Conservation (phyloP, 1,140 invertebrate genomes). For the Platorchestia sp. region DNA sequence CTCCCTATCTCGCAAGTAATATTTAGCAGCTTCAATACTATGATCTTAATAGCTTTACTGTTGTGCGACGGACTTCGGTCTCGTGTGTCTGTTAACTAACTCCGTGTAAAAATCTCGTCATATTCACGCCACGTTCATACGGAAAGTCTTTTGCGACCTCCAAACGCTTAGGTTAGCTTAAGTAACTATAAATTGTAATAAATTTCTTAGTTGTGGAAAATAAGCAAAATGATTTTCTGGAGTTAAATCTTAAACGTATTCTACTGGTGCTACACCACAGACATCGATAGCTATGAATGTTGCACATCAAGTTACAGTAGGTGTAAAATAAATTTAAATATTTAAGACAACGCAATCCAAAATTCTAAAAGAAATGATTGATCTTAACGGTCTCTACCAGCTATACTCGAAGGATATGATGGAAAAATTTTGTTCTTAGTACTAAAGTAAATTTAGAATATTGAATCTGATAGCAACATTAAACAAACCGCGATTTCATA, state of each 20-base stretch:
- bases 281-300: not conserved
- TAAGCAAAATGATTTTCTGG: not conserved
- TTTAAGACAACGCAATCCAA: not conserved
- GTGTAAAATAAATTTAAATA: not conserved
- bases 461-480: not conserved
- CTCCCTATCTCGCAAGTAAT: not conserved
- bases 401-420: not conserved
- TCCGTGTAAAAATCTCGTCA: not conserved
- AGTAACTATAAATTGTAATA: not conserved
- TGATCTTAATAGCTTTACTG: not conserved
- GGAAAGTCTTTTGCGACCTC: not conserved
- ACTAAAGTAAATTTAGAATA: not conserved
- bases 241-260: not conserved
- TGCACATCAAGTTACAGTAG: not conserved
- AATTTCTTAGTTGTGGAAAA: not conserved
- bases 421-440: not conserved
- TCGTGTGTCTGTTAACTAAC: not conserved
- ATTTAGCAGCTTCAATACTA: not conserved
- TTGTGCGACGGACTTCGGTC: not conserved
- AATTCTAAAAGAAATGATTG: not conserved
- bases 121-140: not conserved
- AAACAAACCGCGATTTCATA: not conserved
- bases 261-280: not conserved
- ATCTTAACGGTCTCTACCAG: not conserved
- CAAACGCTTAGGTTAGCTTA: not conserved